Evolutionary conservation across 35 echinoderm and acorn worm species (phyloP), one percentile per base, ranked within the genome.

Genomic region (Ophiothrix spiculata): DNA sequence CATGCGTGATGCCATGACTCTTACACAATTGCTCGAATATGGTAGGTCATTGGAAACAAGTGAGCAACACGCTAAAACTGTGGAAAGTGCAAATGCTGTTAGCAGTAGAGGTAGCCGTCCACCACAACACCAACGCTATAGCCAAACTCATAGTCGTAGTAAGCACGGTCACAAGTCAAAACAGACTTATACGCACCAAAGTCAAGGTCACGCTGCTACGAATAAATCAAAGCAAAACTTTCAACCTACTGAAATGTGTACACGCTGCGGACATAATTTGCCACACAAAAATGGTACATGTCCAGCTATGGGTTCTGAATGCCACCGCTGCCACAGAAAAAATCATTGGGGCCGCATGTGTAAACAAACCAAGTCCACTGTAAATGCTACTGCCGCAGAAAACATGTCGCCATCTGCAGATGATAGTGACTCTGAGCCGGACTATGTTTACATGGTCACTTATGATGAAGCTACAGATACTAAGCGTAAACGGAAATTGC

Each of bases 1-100:
- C 11, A 28, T 95, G 0, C 64, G 69, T 14, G 93, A 95, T 0
- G 41, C 80, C 1, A 40, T 91, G 46, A 80, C 75, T 4, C 82
- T 95, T 6, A 36, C 40, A 32, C n/a, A 91, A 1, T 56, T 95
- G 36, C 86, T 91, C 6, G 17, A 80, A 0, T 19, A 12, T 31
- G 78, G 60, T 23, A 36, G 87, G 8, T 37, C 87, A 29, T 39
- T 90, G 14, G 92, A 93, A 38, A 81, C 38, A 17, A 88, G 75
- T 14, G 83, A 90, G 23, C 29, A 33, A 25, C 86, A 81, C 74
- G 79, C 81, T 39, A 56, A 56, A 41, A 11, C 63, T 31, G 78
- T 87, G 35, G 64, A 87, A 81, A 63, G 28, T 21, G 60, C 60
- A 69, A 69, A 69, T 69, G 60, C 60, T 69, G 60, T 69, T 25